These are phyloP conservation scores for Nasua narica DNA, from an alignment of 2,797 vertebrate genomes.

Conservation along the genomic window DNA sequence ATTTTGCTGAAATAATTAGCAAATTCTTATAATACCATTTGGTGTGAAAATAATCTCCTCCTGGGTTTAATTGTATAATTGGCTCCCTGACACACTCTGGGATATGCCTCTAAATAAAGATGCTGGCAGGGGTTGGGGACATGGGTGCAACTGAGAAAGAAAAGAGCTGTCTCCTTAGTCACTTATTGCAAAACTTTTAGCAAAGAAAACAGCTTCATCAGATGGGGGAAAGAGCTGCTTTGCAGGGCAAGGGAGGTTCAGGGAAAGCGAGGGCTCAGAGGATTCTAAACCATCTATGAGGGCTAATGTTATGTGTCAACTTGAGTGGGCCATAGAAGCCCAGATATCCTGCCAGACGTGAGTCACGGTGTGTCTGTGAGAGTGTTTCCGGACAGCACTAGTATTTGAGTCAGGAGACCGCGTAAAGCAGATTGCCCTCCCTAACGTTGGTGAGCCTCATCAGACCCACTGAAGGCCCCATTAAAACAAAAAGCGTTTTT, in stretches of 20 bases:
- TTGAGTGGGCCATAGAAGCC: not conserved
- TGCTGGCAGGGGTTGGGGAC: not conserved
- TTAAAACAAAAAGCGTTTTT: not conserved
- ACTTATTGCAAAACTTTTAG: not conserved
- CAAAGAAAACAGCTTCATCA: not conserved
- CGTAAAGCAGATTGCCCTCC: not conserved
- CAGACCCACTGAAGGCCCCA: not conserved
- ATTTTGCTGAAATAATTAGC: not conserved
- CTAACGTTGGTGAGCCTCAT: not conserved
- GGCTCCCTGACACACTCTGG: not conserved
- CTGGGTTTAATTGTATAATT: constrained; percentile 5
- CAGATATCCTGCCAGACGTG: not conserved
- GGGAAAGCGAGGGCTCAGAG: not conserved
- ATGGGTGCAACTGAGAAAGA: not conserved
- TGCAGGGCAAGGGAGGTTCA: not conserved
- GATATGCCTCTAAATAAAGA: not conserved
- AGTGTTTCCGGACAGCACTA: not conserved
- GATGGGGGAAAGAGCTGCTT: not conserved
- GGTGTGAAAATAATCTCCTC: not conserved
- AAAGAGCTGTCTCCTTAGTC: not conserved
- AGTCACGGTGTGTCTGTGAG: not conserved
- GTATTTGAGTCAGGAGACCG: not conserved
- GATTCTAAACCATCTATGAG: not conserved
- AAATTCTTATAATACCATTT: not conserved
- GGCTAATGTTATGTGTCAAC: not conserved